Evolutionary conservation across 2,797 vertebrate genomes (phyloP), one percentile per base, ranked within the genome.

Genomic region (Lepus oiostolus): DNA sequence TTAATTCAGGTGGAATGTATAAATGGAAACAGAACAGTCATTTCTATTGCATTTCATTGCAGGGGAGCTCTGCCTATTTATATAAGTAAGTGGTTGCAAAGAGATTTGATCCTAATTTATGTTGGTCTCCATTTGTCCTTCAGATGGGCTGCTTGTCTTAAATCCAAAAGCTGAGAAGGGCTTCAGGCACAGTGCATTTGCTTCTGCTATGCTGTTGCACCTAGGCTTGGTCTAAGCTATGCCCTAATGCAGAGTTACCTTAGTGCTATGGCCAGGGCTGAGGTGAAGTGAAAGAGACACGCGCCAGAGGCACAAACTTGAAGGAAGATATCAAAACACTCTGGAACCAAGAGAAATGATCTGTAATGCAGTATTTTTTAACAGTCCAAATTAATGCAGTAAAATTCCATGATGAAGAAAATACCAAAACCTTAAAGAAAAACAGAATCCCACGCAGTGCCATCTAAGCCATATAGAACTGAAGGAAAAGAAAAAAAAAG

Each of bases 101-200:
- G 42, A 2, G 28, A 38, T 60, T 93, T 65, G 65, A 90, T 60
- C n/a, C 76, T 94, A 32, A 84, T 76, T 93, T 50, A n/a, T 67
- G 14, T 42, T 92, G 84, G 26, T 92, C 58, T 96, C 71, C 52
- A 16, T 74, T 93, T 94, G 63, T 63, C 63, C 47, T 10, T 94
- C n/a, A 24, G 32, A n/a, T 70, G 54, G n/a, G n/a, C 24, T 82
- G 47, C 30, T 80, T 74, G 22, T 87, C 96, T 92, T 72, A 90
- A 90, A 62, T 79, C 10, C 19, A 65, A 74, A 82, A 67, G 28
- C 60, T 65, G 65, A 11, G 71, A 16, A 50, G 24, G 9, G 12
- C 87, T 95, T 87, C 13, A n/a, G 75, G 32, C 12, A 17, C 26
- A 63, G 82, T 70, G 63, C 42, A 12, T 85, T 92, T 83, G 54